Base-by-base conservation (phyloP, 2,888 invertebrate genomes). In the Ganaspis brasiliensis region DNA sequence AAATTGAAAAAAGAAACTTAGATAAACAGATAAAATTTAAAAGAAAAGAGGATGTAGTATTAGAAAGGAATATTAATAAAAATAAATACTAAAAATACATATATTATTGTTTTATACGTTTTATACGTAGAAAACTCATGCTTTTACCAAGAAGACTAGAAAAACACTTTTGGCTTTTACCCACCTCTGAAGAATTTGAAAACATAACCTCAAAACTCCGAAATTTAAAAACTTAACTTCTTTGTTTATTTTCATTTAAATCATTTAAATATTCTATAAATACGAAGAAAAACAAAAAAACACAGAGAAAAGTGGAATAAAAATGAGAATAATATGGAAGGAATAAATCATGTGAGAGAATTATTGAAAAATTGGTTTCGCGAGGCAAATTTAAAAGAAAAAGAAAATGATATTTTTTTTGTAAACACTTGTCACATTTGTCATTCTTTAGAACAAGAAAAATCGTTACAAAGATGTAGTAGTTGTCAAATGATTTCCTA, bases 361-460 rank as follows among this genome's bases (percentile, higher is more conserved):
- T 1, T 67, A 1, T 26, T 67, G 1, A 45, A 26, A 24, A n/a
- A 24, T 45, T 40, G n/a, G 14, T n/a, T 67, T 14, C 5, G 40
- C 2, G n/a, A 40, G 6, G 24, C 45, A 31, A 31, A 31, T 0
- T 8, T 45, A 21, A 9, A 45, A 2, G n/a, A n/a, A 4, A 40
- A 2, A 24, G 16, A 26, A 2, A 3, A 24, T 45, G 24, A 26
- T 24, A 14, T 86, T 78, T 91, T 88, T 78, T 91, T 90, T 71
- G 81, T 89, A 12, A 91, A 90, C 74, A 87, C 84, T 9, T 91
- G 91, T 81, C 91, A 91, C 59, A 87, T 91, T 63, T 91, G 91
- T 79, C 90, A 90, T 79, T 82, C 74, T 9, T 84, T 83, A 70
- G 85, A 85, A 0, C 81, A 85, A 45, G 82, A 81, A 76, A 81